A percentile compares a stretch with the other conserved stretches of the same genome.
phyloP scores from a whole-genome alignment of 2,888 invertebrate species.

The Hemithea aestivaria region DNA sequence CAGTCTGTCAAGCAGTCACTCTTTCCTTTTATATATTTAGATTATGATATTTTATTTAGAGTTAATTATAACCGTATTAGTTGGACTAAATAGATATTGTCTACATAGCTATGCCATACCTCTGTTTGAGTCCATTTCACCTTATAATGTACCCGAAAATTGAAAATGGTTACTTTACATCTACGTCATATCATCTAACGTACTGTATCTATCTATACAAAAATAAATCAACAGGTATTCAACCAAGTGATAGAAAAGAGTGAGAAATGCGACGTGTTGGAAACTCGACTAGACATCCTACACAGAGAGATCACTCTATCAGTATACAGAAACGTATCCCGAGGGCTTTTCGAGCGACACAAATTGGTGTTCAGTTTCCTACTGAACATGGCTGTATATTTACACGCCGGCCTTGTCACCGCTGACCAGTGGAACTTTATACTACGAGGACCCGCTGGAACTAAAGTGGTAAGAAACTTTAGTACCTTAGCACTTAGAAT shows the following conservation, averaged over 20 bases:
- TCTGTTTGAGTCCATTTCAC: too few relatives aligned
- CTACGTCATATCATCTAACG: too few relatives aligned
- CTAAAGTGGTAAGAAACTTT: conserved; percentile 54
- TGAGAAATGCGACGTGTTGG: conserved; percentile 82
- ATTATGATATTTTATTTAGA: too few relatives aligned
- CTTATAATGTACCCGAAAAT: too few relatives aligned
- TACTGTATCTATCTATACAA: too few relatives aligned
- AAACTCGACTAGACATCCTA: conserved; percentile 83
- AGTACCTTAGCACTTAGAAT: neutral
- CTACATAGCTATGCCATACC: too few relatives aligned
- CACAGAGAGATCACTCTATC: conserved; percentile 88
- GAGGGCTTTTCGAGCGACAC: conserved; percentile 94
- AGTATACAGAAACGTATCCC: conserved; percentile 91
- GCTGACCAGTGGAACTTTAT: conserved; percentile 87
- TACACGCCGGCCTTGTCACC: conserved; percentile 80
- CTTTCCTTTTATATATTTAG: too few relatives aligned
- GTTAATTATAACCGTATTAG: too few relatives aligned
- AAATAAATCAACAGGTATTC: too few relatives aligned
- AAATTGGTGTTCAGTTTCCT: conserved; percentile 94
- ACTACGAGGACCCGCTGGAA: conserved; percentile 84
- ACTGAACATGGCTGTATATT: conserved; percentile 86
- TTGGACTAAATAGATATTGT: too few relatives aligned
- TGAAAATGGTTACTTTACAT: too few relatives aligned
- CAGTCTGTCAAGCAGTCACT: too few relatives aligned
- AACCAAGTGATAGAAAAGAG: conserved; percentile 88